Conservation (phyloP, 2,797 vertebrate species). For the Discoglossus pictus region DNA sequence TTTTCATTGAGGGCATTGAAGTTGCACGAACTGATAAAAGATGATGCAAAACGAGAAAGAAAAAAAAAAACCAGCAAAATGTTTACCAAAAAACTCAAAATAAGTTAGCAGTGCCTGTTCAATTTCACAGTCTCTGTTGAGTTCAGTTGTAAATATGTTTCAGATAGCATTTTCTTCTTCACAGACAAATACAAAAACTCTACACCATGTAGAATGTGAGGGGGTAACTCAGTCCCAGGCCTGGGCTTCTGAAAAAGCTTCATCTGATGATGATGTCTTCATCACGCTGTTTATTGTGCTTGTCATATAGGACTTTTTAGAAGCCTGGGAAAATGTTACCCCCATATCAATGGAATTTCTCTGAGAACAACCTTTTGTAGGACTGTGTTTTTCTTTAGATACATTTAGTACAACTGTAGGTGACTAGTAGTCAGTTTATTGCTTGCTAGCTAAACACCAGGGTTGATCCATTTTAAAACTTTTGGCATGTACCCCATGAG, state of each 20-base stretch:
- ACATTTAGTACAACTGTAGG: conserved; percentile 89
- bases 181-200: conserved; percentile 66
- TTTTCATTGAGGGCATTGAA: conserved; percentile 87
- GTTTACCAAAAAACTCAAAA: conserved; percentile 87
- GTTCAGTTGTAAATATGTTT: conserved; percentile 97
- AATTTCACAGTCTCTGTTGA: conserved; percentile 94
- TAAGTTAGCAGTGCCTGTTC: conserved; percentile 97
- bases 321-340: conserved; percentile 79
- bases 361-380: conserved; percentile 84
- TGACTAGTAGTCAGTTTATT: conserved; percentile 87
- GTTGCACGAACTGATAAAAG: conserved; percentile 89
- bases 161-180: conserved; percentile 87
- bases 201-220: conserved; percentile 85
- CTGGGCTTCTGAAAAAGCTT: conserved; percentile 71
- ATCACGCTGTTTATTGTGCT: conserved; percentile 81
- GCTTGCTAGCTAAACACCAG: conserved; percentile 91
- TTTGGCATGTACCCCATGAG: conserved; percentile 88
- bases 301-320: conserved; percentile 82
- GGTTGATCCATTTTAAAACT: conserved; percentile 94
- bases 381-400: conserved; percentile 91
- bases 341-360: conserved; percentile 83
- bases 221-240: conserved; percentile 77
- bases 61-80: conserved; percentile 77
- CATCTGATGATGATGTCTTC: conserved; percentile 78
- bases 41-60: conserved; percentile 87